These are phyloP conservation scores for Lepidocyrtoides sp. DNA, from an alignment of 2,888 invertebrate species.

Conservation along the genomic window DNA sequence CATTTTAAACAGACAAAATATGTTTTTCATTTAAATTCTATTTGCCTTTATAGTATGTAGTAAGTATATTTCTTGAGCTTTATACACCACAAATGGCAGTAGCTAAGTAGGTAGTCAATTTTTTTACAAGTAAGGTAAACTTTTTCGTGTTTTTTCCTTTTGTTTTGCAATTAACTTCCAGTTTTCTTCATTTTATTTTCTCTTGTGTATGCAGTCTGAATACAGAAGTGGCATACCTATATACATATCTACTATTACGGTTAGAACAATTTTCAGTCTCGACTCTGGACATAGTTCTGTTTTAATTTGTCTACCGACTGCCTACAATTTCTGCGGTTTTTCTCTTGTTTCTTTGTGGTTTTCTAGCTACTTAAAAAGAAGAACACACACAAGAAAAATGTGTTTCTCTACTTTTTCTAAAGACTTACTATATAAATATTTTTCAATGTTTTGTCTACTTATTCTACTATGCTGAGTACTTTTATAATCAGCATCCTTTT, in stretches of 20 bases:
- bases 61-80: neutral
- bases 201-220: constrained; percentile 7
- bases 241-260: too few relatives aligned
- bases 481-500: too few relatives aligned
- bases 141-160: neutral
- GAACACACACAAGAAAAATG: constrained; percentile 17
- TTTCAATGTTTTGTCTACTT: too few relatives aligned
- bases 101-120: too few relatives aligned
- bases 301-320: constrained; percentile 23
- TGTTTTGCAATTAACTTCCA: constrained; percentile 63
- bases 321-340: constrained; percentile 26
- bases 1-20: neutral
- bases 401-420: too few relatives aligned
- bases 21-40: neutral
- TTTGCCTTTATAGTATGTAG: neutral
- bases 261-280: neutral
- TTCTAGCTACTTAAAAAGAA: neutral
- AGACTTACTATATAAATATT: too few relatives aligned
- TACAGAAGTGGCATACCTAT: too few relatives aligned
- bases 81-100: neutral
- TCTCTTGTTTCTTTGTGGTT: constrained; percentile 32
- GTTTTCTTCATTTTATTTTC: constrained; percentile 32
- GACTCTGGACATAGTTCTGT: constrained; percentile 13
- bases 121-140: too few relatives aligned
- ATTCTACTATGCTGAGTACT: too few relatives aligned